Evolutionary conservation across 1,140 invertebrate genomes (phyloP).

Genomic region (Sitophilus oryzae): DNA sequence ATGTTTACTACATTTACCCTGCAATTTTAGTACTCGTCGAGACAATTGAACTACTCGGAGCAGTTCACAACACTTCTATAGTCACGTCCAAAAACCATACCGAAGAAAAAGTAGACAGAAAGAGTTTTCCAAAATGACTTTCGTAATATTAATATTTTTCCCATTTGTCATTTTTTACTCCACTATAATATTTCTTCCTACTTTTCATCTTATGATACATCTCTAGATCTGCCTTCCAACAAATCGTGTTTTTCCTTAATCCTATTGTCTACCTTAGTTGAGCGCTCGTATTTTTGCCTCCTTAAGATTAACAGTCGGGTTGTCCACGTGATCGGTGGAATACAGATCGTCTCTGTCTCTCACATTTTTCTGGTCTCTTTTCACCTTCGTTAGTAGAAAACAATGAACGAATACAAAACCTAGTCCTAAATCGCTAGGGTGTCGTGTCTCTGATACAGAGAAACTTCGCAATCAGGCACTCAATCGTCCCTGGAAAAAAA

Average conservation of each 20-base stretch:
- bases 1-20: constrained; percentile 29
- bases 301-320: neutral
- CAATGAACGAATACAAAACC: neutral
- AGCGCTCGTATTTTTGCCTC: neutral
- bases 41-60: neutral
- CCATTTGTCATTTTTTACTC: no score
- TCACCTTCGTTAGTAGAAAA: no score
- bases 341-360: neutral
- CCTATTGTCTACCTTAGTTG: neutral
- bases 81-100: neutral
- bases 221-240: neutral
- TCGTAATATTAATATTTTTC: no score
- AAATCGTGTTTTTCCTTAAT: neutral
- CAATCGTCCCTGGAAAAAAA: constrained; percentile 17
- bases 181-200: neutral
- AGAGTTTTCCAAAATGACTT: no score
- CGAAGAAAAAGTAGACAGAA: no score
- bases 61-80: neutral
- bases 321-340: neutral
- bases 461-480: constrained; percentile 33
- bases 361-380: no score
- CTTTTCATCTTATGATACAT: neutral
- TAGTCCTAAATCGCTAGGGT: constrained; percentile 1
- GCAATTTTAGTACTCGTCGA: neutral
- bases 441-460: constrained; percentile 43